Evolutionary conservation across 2,888 invertebrate genomes (phyloP).

Genomic region (Criorhina ranunculi): DNA sequence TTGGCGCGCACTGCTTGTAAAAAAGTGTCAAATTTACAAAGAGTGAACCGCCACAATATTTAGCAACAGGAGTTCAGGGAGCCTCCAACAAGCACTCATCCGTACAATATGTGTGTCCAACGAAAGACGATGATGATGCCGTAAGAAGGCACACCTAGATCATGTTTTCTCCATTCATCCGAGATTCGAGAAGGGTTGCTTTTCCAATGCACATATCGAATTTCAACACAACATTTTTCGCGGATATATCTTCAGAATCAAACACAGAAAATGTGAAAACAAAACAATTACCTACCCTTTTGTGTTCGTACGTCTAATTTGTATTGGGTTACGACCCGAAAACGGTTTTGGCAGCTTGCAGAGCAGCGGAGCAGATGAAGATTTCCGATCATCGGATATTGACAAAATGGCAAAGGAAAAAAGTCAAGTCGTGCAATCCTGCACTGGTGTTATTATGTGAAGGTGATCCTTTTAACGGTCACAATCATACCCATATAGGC

Average conservation of each 20-base stretch:
- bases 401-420: slow-evolving; percentile 24
- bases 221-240: slow-evolving; percentile 71
- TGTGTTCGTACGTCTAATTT: slow-evolving; percentile 69
- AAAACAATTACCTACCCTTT: slow-evolving; percentile 77
- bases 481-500: slow-evolving; percentile 51
- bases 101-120: slow-evolving; percentile 53
- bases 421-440: slow-evolving; percentile 39
- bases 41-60: slow-evolving; percentile 72
- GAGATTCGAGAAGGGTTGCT: slow-evolving; percentile 75
- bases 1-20: slow-evolving; percentile 59
- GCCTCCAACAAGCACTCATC: slow-evolving; percentile 64
- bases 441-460: slow-evolving; percentile 33
- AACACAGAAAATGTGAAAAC: slow-evolving; percentile 68
- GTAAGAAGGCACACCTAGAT: slow-evolving; percentile 77
- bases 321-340: slow-evolving; percentile 68
- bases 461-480: slow-evolving; percentile 46
- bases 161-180: slow-evolving; percentile 75
- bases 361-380: slow-evolving; percentile 22
- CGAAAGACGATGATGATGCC: slow-evolving; percentile 67
- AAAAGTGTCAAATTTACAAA: slow-evolving; percentile 77
- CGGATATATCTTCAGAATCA: slow-evolving; percentile 61
- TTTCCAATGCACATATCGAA: slow-evolving; percentile 60
- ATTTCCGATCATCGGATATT: slow-evolving; percentile 44
- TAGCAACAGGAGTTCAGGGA: slow-evolving; percentile 72
- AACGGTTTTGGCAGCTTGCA: slow-evolving; percentile 28